These are phyloP conservation scores for Psophia crepitans DNA, from an alignment of 2,113 vertebrate species.

Conservation along the genomic window DNA sequence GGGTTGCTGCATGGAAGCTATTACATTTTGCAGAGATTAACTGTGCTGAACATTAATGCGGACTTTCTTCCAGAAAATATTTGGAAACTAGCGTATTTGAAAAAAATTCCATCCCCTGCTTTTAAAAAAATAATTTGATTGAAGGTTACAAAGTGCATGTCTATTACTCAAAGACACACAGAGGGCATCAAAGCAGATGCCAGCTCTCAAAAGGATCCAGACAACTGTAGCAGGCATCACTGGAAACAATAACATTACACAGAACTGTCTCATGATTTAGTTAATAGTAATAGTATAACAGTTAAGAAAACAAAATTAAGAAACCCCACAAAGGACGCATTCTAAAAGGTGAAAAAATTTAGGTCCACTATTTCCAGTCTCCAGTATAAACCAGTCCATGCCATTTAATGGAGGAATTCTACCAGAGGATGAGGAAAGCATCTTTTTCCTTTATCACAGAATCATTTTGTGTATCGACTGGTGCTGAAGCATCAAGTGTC, in stretches of 20 bases:
- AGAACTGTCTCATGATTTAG: background rate
- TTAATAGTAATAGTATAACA: background rate
- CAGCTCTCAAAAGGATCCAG: background rate
- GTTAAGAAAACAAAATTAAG: background rate
- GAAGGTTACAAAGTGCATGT: background rate
- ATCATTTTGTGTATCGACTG: background rate
- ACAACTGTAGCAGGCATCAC: background rate
- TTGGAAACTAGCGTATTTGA: background rate
- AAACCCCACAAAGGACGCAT: background rate
- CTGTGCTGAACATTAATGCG: background rate
- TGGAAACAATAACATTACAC: background rate
- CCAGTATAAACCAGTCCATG: background rate
- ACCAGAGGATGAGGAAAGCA: background rate
- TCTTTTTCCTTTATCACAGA: background rate
- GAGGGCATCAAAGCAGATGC: background rate
- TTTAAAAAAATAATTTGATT: background rate
- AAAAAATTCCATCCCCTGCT: background rate
- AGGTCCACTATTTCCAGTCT: background rate
- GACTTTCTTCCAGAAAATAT: constrained; percentile 8
- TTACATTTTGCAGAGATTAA: constrained; percentile 22
- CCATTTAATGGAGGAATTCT: background rate
- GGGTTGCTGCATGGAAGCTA: background rate
- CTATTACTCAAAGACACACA: background rate
- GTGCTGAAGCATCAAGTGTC: background rate
- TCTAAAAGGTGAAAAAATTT: background rate